Percentiles rank a stretch among this genome's conserved stretches.
These are phyloP conservation scores for Anguilla megastoma DNA, from an alignment of 2,797 vertebrate genomes.

Conservation along the genomic window DNA sequence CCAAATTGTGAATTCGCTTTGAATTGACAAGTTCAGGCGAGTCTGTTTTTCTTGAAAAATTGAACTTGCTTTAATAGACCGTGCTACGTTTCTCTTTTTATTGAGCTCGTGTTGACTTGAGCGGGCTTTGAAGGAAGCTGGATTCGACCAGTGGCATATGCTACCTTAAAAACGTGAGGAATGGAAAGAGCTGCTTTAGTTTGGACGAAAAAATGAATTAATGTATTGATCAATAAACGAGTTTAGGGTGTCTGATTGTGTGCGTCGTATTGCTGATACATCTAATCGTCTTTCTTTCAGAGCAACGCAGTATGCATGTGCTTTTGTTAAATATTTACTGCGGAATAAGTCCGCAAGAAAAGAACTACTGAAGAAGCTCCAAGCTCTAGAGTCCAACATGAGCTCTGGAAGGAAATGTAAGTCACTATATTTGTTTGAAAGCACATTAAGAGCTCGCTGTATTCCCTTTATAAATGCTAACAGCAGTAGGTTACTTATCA, in stretches of 20 bases:
- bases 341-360: conserved; percentile 73
- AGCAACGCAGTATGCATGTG: conserved; percentile 88
- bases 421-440: conserved; percentile 57
- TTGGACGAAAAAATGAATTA: background rate
- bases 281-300: conserved; percentile 70
- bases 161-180: background rate
- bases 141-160: background rate
- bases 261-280: background rate
- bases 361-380: conserved; percentile 78
- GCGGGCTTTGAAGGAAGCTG: background rate
- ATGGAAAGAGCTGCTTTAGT: background rate
- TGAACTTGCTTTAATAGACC: background rate
- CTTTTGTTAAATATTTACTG: conserved; percentile 82
- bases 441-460: background rate
- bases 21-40: background rate
- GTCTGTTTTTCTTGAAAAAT: background rate
- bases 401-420: conserved; percentile 92
- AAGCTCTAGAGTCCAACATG: conserved; percentile 85
- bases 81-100: background rate
- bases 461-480: background rate
- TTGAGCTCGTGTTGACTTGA: background rate
- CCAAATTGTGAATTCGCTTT: background rate
- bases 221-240: background rate
- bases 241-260: background rate
- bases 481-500: background rate